Base-by-base conservation (phyloP, 1,140 invertebrate genomes). In the Hylyphantes graminicola region DNA sequence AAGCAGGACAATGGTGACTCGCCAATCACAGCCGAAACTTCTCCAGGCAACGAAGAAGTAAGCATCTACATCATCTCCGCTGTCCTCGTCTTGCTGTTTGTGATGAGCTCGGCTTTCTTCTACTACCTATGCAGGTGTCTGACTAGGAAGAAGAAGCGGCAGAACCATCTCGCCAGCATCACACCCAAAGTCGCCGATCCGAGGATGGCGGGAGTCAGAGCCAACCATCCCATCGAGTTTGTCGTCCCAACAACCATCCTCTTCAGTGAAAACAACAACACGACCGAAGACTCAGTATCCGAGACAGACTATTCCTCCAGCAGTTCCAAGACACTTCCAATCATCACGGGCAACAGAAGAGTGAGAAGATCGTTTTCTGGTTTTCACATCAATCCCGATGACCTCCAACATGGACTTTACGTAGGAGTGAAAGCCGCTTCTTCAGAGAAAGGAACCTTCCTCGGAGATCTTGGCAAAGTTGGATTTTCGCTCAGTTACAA, bases 181-280 rank as follows among this genome's bases (percentile, higher is more conserved):
- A 86, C 82, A 4, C 77, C 86, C 5, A 84, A 78, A 54, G 48
- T 63, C 15, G 48, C n/a, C 3, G 61, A 78, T 57, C 84, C 74
- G 0, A n/a, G 79, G 11, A 74, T 81, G 61, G 65, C 64, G 0
- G 86, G 86, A 48, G 78, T 87, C 8, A 85, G 74, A 48, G 82
- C 86, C 8, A 64, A 75, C 17, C 85, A 87, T 12, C 75, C 86
- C 5, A 87, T 87, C 13, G 64, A 86, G 19, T 87, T 87, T 51
- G 85, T 87, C 7, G 86, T 87, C 17, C 86, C 86, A 11, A 87
- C 76, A 2, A 86, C 85, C 8, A 79, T 86, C 7, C 59, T 79
- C 8, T 7, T 83, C n/a, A 77, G 57, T 6, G 83, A 85, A 48
- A 86, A 83, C 12, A 68, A 68, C 15, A 35, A 35, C 35, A 35